Conservation (phyloP, 92 coral and sea anemone genomes). For the Micromussa lordhowensis region DNA sequence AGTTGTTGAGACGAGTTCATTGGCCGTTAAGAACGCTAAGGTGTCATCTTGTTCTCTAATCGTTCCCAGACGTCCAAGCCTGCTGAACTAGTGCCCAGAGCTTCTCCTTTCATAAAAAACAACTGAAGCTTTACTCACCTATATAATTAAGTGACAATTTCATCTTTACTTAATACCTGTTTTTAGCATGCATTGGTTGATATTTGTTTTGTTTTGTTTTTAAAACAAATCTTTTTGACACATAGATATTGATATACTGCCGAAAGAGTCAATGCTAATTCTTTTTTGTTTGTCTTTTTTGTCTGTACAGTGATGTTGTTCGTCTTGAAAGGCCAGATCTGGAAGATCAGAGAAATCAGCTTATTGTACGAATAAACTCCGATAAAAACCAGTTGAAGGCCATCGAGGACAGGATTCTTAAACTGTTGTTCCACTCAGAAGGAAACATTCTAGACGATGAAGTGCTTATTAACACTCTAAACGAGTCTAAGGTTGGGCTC, state of each 20-base stretch:
- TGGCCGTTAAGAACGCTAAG: background rate
- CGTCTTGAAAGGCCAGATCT: slow-evolving; percentile 99
- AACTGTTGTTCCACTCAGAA: slow-evolving; percentile 93
- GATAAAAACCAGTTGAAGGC: slow-evolving; percentile 99
- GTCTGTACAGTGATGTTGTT: slow-evolving; percentile 83
- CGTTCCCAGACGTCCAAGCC: background rate
- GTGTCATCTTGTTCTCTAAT: background rate
- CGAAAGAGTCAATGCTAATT: background rate
- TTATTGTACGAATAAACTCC: slow-evolving; percentile 95
- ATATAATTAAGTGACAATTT: background rate
- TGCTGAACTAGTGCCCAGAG: background rate
- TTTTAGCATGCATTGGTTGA: background rate
- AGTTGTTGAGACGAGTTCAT: background rate
- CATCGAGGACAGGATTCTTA: slow-evolving; percentile 98
- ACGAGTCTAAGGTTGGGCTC: slow-evolving; percentile 91
- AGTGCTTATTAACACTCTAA: slow-evolving; percentile 93
- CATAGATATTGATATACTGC: background rate
- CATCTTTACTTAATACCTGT: background rate
- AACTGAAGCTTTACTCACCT: background rate
- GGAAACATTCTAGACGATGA: slow-evolving; percentile 98
- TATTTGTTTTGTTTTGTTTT: background rate
- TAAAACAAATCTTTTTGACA: too few species aligned
- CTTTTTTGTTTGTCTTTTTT: background rate
- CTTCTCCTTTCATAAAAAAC: background rate
- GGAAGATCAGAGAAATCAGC: slow-evolving; percentile 96